Evolutionary conservation across 2,888 invertebrate species (phyloP).

Genomic region (Luperina testacea): DNA sequence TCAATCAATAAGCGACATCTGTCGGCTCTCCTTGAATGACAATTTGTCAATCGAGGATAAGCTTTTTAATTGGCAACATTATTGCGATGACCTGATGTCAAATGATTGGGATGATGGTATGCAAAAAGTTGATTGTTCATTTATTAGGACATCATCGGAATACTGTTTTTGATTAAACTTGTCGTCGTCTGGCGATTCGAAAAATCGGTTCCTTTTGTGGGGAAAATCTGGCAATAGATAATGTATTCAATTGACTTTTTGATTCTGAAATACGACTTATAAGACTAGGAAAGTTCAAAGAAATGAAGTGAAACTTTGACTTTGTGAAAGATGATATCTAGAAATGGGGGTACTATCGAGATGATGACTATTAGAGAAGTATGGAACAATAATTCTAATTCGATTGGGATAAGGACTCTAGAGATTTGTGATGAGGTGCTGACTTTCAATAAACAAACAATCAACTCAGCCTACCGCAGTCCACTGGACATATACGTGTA

Average conservation of each 20-base stretch:
- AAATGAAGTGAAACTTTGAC: no score
- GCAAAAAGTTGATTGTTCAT: slow-evolving; percentile 26
- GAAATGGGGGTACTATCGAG: no score
- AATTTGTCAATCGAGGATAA: slow-evolving; percentile 42
- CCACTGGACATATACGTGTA: no score
- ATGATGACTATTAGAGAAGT: no score
- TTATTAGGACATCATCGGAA: neutral
- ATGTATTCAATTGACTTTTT: neutral
- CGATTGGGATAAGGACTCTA: no score
- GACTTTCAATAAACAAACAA: no score
- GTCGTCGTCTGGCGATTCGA: neutral
- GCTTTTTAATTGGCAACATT: slow-evolving; percentile 35
- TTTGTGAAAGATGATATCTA: no score
- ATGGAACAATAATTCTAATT: no score
- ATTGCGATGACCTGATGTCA: slow-evolving; percentile 36
- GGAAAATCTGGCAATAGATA: neutral
- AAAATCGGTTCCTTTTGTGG: neutral
- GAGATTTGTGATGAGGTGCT: no score
- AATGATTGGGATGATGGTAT: slow-evolving; percentile 19
- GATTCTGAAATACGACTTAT: no score
- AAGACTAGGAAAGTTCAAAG: no score
- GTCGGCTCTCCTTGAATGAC: slow-evolving; percentile 38
- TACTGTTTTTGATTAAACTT: neutral
- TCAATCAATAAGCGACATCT: slow-evolving; percentile 46
- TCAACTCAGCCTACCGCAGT: no score